Conservation (phyloP, 2,113 vertebrate species). For the Recurvirostra avosetta region DNA sequence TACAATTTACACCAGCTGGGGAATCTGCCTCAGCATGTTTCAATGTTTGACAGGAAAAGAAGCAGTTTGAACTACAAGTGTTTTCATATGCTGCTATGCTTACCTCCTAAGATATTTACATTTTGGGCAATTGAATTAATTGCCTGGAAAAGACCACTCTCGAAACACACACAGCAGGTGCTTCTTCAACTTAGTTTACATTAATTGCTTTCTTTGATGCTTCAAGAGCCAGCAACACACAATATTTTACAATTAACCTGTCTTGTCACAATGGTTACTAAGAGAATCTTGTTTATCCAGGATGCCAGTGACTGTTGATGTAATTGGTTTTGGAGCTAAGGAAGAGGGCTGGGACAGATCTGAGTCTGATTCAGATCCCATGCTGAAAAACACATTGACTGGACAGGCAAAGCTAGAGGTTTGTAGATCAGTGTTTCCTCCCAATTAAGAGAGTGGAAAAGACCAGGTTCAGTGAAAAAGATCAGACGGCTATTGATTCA, state of each 20-base stretch:
- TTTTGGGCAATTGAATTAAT: constrained; percentile 34
- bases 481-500: background rate
- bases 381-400: background rate
- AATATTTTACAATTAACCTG: constrained; percentile 22
- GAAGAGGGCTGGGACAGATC: background rate
- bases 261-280: background rate
- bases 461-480: background rate
- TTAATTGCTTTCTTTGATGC: constrained; percentile 25
- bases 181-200: constrained; percentile 31
- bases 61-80: background rate
- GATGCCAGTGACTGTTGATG: background rate
- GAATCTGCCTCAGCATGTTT: background rate
- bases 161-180: constrained; percentile 31
- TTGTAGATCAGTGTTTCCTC: background rate
- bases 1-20: background rate
- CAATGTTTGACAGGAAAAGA: background rate
- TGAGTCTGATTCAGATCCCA: background rate
- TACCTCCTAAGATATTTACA: constrained; percentile 23
- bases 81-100: background rate
- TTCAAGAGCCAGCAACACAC: background rate
- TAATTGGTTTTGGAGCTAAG: background rate
- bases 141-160: constrained; percentile 33
- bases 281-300: background rate
- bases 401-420: background rate
- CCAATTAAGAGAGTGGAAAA: background rate